Base-by-base conservation (phyloP, 2,797 vertebrate genomes). In the Serranus cabrilla region DNA sequence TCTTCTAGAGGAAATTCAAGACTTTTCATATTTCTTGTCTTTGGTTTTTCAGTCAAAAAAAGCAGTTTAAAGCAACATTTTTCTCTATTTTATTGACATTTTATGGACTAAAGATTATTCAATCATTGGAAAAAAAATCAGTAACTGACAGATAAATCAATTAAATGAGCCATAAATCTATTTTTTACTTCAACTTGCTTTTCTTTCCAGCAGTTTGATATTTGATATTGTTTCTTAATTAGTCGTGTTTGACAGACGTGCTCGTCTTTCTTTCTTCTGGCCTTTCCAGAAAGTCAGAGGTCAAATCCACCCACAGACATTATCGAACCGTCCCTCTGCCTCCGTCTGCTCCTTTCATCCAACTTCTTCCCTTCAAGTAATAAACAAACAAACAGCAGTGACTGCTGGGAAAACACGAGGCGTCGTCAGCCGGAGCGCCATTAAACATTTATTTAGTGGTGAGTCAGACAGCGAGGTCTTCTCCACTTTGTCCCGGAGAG, bases 261-360 rank as follows among this genome's bases (percentile, higher is more conserved):
- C 54, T 37, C 34, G 59, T 69, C 67, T 78, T 27, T 52, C 42
- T 31, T 31, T 34, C 67, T 56, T 39, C 72, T 74, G 76, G 50
- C 79, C 71, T 80, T 82, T 85, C n/a, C 70, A 77, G 49, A 85
- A 85, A 67, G 83, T 79, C 80, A 73, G 71, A 69, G 90, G 81
- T 90, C 85, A 83, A n/a, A 1, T 64, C 82, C 59, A 74, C 85
- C 85, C 79, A 64, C 78, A 63, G 78, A 76, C 71, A 40, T 74
- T 79, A 84, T 86, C 31, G 76, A 85, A 60, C 78, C 13, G 4
- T 31, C 77, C 57, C 57, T 62, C 78, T 62, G 2, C 74, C 77
- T 84, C 78, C n/a, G 11, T 71, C 73, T 11, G 78, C 65, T 66
- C 60, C 60, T 56, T 78, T 83, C 61, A 79, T 78, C 80, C 65